These are phyloP conservation scores for Sebastes jordani DNA, from an alignment of 2,797 vertebrate species.

Conservation along the genomic window DNA sequence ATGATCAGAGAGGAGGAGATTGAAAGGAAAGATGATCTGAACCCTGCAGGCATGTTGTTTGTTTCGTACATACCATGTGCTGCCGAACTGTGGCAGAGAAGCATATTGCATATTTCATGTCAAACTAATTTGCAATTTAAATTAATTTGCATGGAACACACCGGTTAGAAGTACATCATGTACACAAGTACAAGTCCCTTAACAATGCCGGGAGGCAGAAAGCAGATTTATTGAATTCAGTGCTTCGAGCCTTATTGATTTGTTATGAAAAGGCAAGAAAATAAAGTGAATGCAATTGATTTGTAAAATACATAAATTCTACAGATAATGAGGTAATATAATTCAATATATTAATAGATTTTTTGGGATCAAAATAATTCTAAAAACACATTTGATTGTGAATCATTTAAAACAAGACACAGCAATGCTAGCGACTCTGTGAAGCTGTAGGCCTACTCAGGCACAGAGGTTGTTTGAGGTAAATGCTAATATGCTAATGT, in stretches of 20 bases:
- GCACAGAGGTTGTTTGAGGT: not conserved
- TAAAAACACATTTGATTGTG: not conserved
- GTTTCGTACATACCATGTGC: conserved; percentile 11
- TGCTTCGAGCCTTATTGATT: not conserved
- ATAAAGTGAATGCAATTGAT: not conserved
- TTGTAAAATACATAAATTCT: not conserved
- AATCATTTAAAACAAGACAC: not conserved
- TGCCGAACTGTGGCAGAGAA: conserved; percentile 17
- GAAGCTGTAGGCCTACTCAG: not conserved
- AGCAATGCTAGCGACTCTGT: no score
- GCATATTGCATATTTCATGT: conserved; percentile 46
- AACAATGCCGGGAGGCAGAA: not conserved
- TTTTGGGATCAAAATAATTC: not conserved
- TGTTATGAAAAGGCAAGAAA: not conserved
- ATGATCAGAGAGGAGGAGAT: conserved; percentile 46
- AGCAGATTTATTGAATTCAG: not conserved
- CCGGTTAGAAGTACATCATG: not conserved
- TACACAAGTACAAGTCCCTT: not conserved
- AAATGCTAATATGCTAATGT: not conserved
- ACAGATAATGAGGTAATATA: not conserved
- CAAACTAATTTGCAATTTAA: conserved; percentile 46
- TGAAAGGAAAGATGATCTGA: not conserved
- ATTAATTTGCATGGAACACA: conserved; percentile 17
- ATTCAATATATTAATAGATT: not conserved
- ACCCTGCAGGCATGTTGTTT: conserved; percentile 42